Evolutionary conservation across 2,888 invertebrate genomes (phyloP), one percentile per base, ranked within the genome.

Genomic region (Orchesella flavescens): DNA sequence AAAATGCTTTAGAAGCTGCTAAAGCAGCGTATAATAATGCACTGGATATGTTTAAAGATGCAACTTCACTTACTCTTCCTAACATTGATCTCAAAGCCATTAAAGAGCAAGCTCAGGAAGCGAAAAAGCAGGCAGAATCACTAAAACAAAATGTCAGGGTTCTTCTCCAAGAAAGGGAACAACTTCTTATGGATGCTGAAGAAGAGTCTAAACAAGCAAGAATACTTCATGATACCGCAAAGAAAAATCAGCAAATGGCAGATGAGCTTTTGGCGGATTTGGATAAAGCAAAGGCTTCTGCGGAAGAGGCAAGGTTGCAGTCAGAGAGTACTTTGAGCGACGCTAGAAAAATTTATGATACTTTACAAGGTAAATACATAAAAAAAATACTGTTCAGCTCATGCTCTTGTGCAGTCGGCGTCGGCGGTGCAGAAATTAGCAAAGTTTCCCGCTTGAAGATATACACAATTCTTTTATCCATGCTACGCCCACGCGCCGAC

Each of bases 261-360:
- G 95, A 95, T 88, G 94, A 95, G 85, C 92, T 97, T 12, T 90
- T 97, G 78, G 94, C 94, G 0, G 94, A 95, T 84, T 93, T 96
- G 9, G 95, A 96, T 89, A 93, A 93, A 23, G 93, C 94, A 0
- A 93, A 94, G 74, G 94, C 92, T 4, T 94, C 93, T 89, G 97
- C 97, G 0, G 93, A 93, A 80, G 93, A 94, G 73, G 97, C 98
- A 1, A 95, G 97, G 0, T 93, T 94, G 79, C 93, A 94, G 73
- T 97, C 97, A 1, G 96, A 97, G 89, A 93, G 93, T 87, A 96
- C 95, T 0, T 91, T 96, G 9, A 92, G 93, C 85, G 95, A 95
- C 89, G 97, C 95, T 3, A 93, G 94, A 89, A 93, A 94, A 74
- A 97, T 96, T 0, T 93, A 94, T 84, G 92, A 94, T 85, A 95